Evolutionary conservation across 2,888 invertebrate species (phyloP).

Genomic region (Eutolmus rufibarbis): DNA sequence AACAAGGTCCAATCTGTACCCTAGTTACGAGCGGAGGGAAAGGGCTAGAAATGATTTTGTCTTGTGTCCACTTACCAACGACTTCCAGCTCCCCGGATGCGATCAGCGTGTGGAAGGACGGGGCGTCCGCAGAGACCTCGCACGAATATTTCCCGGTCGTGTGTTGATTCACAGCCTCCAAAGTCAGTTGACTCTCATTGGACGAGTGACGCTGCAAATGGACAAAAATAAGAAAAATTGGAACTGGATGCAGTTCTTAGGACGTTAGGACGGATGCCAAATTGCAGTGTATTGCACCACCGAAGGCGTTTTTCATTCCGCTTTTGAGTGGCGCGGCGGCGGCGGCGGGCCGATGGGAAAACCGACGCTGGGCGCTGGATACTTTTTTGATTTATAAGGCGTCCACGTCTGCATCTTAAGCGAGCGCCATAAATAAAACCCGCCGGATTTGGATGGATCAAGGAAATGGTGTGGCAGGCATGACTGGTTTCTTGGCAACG

Average conservation of each 20-base stretch:
- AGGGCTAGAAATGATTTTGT: neutral
- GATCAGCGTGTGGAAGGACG: slow-evolving; percentile 63
- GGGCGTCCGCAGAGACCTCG: slow-evolving; percentile 63
- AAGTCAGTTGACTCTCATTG: slow-evolving; percentile 62
- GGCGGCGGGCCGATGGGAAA: neutral
- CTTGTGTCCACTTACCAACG: slow-evolving; percentile 57
- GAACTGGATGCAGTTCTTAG: neutral
- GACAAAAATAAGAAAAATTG: slow-evolving; percentile 29
- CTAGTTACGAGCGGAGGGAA: neutral
- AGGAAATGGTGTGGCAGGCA: neutral
- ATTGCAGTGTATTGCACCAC: neutral
- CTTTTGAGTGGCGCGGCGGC: neutral
- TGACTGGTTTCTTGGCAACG: neutral
- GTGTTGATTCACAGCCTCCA: slow-evolving; percentile 57
- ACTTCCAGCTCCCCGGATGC: slow-evolving; percentile 62
- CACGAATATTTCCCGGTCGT: slow-evolving; percentile 62
- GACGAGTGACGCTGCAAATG: slow-evolving; percentile 53
- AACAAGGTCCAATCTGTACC: neutral
- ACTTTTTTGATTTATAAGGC: slow-evolving; percentile 12
- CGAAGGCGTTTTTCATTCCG: neutral
- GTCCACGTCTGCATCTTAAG: neutral
- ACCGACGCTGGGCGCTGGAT: neutral
- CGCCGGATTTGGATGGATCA: neutral
- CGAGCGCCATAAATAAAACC: neutral
- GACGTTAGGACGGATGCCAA: slow-evolving; percentile 44